Conservation (phyloP, 2,113 vertebrate genomes). For the Pteruthius melanotis region DNA sequence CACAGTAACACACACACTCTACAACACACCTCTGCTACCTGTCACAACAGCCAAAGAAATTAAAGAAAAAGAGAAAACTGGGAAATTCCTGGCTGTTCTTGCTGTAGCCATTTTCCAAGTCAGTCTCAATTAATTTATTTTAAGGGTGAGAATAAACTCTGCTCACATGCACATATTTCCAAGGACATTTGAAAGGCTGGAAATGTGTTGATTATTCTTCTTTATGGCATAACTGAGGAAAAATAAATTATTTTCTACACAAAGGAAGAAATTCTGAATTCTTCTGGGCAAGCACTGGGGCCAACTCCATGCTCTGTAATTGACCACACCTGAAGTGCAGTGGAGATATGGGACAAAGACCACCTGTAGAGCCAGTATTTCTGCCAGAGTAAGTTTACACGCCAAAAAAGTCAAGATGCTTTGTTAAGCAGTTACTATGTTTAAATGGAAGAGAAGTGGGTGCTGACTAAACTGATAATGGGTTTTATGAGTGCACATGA, state of each 20-base stretch:
- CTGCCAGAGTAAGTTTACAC: background rate
- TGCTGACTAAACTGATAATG: background rate
- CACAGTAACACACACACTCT: background rate
- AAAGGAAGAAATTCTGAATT: background rate
- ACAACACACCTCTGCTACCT: background rate
- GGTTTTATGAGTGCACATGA: background rate
- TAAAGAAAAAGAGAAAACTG: background rate
- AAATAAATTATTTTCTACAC: background rate
- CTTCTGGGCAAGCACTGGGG: background rate
- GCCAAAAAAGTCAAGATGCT: background rate
- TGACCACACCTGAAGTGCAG: background rate
- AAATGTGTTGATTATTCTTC: background rate
- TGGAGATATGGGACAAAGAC: background rate
- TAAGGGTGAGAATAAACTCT: background rate
- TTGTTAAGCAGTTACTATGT: background rate
- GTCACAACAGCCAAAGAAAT: conserved; percentile 14
- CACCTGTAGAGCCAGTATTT: background rate
- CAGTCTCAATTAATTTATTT: background rate
- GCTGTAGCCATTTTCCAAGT: background rate
- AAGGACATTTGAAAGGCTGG: background rate
- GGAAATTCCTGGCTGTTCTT: background rate
- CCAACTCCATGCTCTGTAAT: fast-evolving
- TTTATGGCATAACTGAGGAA: background rate
- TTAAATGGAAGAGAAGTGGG: background rate
- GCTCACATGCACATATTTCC: background rate